Base-by-base conservation (phyloP, 2,888 invertebrate genomes). In the Leucophenga maculata region DNA sequence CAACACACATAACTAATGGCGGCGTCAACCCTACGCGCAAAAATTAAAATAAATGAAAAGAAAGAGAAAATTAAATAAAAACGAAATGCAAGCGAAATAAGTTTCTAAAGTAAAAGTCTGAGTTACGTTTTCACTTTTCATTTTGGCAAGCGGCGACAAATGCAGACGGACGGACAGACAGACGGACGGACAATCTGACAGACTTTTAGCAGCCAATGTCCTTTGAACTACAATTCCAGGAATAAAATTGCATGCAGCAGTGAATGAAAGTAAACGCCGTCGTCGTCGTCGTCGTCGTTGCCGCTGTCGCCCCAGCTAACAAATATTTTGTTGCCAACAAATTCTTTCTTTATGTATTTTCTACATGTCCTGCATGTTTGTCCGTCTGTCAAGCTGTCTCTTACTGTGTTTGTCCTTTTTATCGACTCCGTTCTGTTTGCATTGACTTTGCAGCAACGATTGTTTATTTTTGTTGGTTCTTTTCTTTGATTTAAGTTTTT, bases 31-130 rank as follows among this genome's bases (percentile, higher is more conserved):
- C 48, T 26, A 31, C 50, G 52, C 60, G 71, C 32, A 71, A 65
- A 75, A 69, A 65, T 64, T 52, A 65, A 66, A 55, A 68, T 57
- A 57, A 57, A 57, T 26, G 26, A 50, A 65, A 67, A 65, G 64
- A 64, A 67, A 32, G 13, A 54, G 39, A 65, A 65, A 65, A 64
- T 22, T 64, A 64, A 20, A 50, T 73, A 72, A 72, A 54, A 69
- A 72, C 72, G 74, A 70, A 74, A 77, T 73, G 72, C 46, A 48
- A 85, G 22, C 62, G 11, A 62, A 46, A 16, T 9, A 9, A 55
- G 6, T 26, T 26, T 26, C 26, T 1, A 64, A 6, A 64, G 46
- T 64, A 64, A 64, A 64, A 64, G 62, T 64, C 48, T 39, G 46
- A 64, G 46, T 48, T 64, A 20, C 46, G 62, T 46, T 64, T 64